Evolutionary conservation across 1,140 invertebrate species (phyloP).

Genomic region (Drosophila santomea): DNA sequence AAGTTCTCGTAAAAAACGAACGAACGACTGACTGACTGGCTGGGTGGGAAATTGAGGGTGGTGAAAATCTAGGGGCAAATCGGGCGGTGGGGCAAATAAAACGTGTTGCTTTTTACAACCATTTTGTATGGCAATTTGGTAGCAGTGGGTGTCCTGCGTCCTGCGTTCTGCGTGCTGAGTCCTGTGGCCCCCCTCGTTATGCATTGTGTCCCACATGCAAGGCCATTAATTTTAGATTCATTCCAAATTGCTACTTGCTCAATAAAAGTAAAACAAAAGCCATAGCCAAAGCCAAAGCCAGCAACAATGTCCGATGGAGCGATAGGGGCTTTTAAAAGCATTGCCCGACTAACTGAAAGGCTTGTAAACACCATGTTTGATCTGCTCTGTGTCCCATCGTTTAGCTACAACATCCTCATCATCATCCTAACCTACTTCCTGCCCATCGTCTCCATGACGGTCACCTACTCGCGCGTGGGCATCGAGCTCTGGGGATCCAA

Average conservation of each 20-base stretch:
- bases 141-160: slow-evolving; percentile 18
- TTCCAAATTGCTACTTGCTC: slow-evolving; percentile 57
- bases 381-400: slow-evolving; percentile 7
- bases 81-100: slow-evolving; percentile 34
- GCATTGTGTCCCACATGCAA: slow-evolving; percentile 62
- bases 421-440: slow-evolving; percentile 97
- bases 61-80: slow-evolving; percentile 20
- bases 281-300: not conserved
- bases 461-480: slow-evolving; percentile 95
- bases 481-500: slow-evolving; percentile 97
- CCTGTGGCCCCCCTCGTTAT: slow-evolving; percentile 9
- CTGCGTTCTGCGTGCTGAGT: slow-evolving; percentile 10
- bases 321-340: slow-evolving; percentile 40
- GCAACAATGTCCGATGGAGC: slow-evolving; percentile 43
- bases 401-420: slow-evolving; percentile 94
- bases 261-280: slow-evolving; percentile 48
- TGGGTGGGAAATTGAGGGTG: not conserved
- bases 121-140: slow-evolving; percentile 65
- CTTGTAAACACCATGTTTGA: slow-evolving; percentile 45
- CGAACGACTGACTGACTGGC: slow-evolving; percentile 1
- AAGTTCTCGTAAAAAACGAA: slow-evolving; percentile 29
- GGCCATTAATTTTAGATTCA: slow-evolving; percentile 69
- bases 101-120: slow-evolving; percentile 59
- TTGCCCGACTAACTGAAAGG: slow-evolving; percentile 41
- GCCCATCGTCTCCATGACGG: slow-evolving; percentile 96